Percentiles rank a stretch among this genome's conserved stretches.
Conservation (phyloP, 2,888 invertebrate genomes). For the Eilema depressum region DNA sequence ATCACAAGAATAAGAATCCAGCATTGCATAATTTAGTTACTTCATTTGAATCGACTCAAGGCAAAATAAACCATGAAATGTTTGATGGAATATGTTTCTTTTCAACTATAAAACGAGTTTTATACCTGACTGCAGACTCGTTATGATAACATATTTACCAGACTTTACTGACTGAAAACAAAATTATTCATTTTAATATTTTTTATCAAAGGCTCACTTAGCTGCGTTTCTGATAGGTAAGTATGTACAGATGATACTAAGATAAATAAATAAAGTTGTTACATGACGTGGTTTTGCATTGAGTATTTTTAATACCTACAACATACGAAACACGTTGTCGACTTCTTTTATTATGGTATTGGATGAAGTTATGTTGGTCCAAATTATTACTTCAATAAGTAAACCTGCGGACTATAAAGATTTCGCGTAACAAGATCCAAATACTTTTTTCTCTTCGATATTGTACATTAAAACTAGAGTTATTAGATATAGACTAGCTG, state of each 20-base stretch:
- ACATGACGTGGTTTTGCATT: background rate
- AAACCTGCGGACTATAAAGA: background rate
- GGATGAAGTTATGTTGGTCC: too few relatives aligned
- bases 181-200: background rate
- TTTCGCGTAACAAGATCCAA: background rate
- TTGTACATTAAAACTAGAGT: background rate
- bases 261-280: background rate
- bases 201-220: background rate
- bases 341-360: too few relatives aligned
- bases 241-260: background rate
- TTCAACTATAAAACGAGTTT: background rate
- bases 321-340: background rate
- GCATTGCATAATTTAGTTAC: background rate
- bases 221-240: background rate
- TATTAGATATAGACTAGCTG: too few relatives aligned
- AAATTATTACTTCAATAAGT: too few relatives aligned
- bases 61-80: background rate
- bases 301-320: slow-evolving; percentile 3
- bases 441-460: background rate
- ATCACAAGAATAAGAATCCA: background rate
- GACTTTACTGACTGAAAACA: background rate
- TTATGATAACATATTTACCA: background rate
- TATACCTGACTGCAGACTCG: background rate
- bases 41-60: slow-evolving; percentile 1
- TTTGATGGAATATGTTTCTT: background rate